These are phyloP conservation scores for Poecile atricapillus DNA, from an alignment of 2,113 vertebrate genomes.

Conservation along the genomic window DNA sequence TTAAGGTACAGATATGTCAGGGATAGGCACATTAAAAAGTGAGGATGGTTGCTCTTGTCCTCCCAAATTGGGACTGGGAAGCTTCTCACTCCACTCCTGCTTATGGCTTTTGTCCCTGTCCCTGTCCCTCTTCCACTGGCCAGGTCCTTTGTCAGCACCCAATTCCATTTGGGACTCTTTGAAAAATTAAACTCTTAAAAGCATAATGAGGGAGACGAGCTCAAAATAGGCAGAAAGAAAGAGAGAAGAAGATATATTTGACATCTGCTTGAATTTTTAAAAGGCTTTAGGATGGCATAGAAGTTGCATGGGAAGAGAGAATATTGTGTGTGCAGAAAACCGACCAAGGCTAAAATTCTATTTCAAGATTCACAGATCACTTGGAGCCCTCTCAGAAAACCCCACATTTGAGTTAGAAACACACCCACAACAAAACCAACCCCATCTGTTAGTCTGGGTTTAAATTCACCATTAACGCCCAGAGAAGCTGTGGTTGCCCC, in stretches of 20 bases:
- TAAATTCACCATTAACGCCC: background rate
- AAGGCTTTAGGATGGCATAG: background rate
- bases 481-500: background rate
- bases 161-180: background rate
- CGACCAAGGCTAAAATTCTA: background rate
- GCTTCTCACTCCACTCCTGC: background rate
- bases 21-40: background rate
- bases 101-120: background rate
- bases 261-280: slow-evolving; percentile 46
- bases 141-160: background rate
- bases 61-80: background rate
- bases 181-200: slow-evolving; percentile 30
- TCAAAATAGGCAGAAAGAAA: slow-evolving; percentile 30
- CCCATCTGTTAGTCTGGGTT: background rate
- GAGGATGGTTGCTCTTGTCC: background rate
- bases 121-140: background rate
- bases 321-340: background rate
- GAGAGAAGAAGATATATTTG: slow-evolving; percentile 23
- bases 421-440: background rate
- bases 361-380: background rate
- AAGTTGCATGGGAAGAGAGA: background rate
- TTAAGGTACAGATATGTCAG: background rate
- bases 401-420: background rate
- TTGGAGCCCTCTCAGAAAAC: background rate
- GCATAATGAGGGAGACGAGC: background rate